Conservation (phyloP, 2,888 invertebrate species). For the Coremacera marginata region DNA sequence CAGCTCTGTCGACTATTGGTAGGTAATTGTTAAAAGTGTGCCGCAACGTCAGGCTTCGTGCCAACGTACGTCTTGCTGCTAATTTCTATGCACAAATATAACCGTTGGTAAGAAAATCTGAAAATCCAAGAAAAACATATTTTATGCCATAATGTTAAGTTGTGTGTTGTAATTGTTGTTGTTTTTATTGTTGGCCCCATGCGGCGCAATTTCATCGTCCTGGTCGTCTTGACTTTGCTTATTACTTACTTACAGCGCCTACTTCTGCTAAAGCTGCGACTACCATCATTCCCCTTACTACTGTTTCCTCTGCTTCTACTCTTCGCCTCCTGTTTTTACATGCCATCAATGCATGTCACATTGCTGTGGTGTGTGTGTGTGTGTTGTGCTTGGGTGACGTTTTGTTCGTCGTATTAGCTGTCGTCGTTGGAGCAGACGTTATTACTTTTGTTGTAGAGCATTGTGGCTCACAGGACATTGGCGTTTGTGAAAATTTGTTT, state of each 20-base stretch:
- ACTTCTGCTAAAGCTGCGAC: background rate
- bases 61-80: background rate
- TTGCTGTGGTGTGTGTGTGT: background rate
- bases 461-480: constrained; percentile 16
- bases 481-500: constrained; percentile 21
- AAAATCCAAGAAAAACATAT: background rate
- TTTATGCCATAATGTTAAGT: background rate
- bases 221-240: background rate
- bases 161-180: constrained; percentile 1
- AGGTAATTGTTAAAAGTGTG: constrained; percentile 4
- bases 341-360: background rate
- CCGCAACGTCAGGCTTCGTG: background rate
- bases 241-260: background rate
- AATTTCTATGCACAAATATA: background rate
- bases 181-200: constrained; percentile 25
- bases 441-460: background rate
- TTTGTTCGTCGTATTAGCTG: background rate
- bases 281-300: background rate
- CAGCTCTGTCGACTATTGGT: background rate
- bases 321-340: background rate
- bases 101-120: background rate
- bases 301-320: background rate
- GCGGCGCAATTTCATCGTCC: constrained; percentile 33
- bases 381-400: background rate
- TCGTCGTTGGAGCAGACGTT: background rate